Evolutionary conservation across 2,888 invertebrate genomes (phyloP).

Genomic region (Amblyjoppa proteus): DNA sequence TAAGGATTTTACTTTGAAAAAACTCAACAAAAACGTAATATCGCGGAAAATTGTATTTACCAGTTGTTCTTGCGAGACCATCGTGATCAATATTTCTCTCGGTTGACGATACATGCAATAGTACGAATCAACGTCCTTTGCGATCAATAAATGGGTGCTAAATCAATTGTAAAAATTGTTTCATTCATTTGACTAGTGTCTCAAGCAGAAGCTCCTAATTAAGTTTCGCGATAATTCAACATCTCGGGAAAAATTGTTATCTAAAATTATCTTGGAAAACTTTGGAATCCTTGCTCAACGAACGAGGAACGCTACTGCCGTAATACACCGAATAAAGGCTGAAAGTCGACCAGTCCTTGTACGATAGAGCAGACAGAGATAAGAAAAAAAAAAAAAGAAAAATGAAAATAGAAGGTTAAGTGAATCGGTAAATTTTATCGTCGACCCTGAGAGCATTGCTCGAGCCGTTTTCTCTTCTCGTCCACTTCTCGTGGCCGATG

Average conservation of each 20-base stretch:
- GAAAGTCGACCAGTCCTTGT: neutral
- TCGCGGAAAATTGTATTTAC: no score
- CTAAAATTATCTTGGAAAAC: slow-evolving; percentile 20
- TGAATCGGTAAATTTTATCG: slow-evolving; percentile 61
- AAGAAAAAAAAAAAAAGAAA: slow-evolving; percentile 13
- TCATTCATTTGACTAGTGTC: neutral
- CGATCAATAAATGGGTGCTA: no score
- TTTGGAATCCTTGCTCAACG: slow-evolving; percentile 18
- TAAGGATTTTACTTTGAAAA: no score
- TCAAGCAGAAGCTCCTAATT: neutral
- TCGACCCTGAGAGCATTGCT: slow-evolving; percentile 40
- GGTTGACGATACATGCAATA: no score
- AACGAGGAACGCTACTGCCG: neutral
- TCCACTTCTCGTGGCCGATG: slow-evolving; percentile 9
- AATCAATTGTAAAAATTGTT: no score
- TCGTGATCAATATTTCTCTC: no score
- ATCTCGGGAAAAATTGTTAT: slow-evolving; percentile 20
- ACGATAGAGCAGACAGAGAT: neutral
- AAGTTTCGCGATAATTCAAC: neutral
- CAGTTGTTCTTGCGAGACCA: no score
- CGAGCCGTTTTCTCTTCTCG: slow-evolving; percentile 34
- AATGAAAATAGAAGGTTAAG: slow-evolving; percentile 32
- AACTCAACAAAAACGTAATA: no score
- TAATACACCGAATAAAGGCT: neutral
- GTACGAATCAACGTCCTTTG: no score